A percentile compares a stretch with the other conserved stretches of the same genome.
These are phyloP conservation scores for Eidolon helvum DNA, from an alignment of 2,113 vertebrate species.

Conservation along the genomic window DNA sequence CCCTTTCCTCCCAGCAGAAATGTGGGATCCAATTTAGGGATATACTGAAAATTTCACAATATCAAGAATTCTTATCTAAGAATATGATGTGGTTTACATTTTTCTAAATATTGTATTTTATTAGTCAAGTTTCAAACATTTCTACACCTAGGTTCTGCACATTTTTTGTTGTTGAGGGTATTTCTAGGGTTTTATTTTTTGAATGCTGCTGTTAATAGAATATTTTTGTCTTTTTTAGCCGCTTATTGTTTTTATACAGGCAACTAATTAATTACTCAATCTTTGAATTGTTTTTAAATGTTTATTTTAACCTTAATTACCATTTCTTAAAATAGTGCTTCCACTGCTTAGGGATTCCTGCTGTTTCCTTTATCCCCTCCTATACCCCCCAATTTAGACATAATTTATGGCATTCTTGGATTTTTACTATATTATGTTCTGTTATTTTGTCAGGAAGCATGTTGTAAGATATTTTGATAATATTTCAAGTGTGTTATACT, in stretches of 20 bases:
- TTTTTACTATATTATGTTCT: not conserved
- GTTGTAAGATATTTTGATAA: not conserved
- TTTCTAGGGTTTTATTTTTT: slow-evolving; percentile 13
- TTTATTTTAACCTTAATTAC: not conserved
- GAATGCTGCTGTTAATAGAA: not conserved
- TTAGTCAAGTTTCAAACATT: not conserved
- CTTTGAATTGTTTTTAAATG: not conserved
- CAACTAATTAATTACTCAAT: not conserved
- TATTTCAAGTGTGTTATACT: not conserved
- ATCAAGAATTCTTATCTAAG: not conserved
- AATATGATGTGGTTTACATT: not conserved
- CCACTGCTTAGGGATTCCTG: not conserved
- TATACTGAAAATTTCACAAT: not conserved
- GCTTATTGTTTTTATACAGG: not conserved
- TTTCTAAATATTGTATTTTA: not conserved
- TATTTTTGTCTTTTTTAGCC: not conserved
- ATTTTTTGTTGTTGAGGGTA: not conserved
- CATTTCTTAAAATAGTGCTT: not conserved
- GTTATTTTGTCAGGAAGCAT: not conserved
- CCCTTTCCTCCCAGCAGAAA: not conserved
- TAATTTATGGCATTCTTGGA: not conserved
- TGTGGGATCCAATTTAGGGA: not conserved
- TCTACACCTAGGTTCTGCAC: not conserved
- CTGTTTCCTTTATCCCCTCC: not conserved
- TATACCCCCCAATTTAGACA: not conserved